Conservation (phyloP, 1,140 invertebrate species). For the Drosophila insularis region DNA sequence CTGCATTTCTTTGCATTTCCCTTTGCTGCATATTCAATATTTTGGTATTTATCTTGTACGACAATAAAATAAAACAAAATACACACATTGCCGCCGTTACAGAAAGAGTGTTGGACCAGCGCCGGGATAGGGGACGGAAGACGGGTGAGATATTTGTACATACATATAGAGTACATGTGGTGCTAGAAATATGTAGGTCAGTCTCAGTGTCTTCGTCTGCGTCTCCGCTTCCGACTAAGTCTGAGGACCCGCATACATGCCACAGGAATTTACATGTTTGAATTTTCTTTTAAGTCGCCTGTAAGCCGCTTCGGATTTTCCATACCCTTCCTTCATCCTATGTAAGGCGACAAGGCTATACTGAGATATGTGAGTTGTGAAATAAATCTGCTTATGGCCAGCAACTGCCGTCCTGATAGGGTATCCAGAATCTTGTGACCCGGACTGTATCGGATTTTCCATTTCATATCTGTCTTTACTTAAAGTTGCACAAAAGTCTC, state of each 20-base stretch:
- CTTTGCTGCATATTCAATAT: conserved; percentile 69
- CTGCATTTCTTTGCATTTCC: conserved; percentile 26
- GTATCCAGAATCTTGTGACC: neutral
- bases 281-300: conserved; percentile 50
- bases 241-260: conserved; percentile 39
- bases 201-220: neutral
- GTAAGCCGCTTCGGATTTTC: conserved; percentile 45
- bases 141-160: neutral
- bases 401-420: neutral
- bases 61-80: conserved; percentile 79
- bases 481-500: neutral
- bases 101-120: neutral
- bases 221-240: conserved; percentile 16
- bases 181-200: conserved; percentile 54
- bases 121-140: neutral
- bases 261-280: conserved; percentile 73
- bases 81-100: conserved; percentile 10
- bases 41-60: conserved; percentile 80
- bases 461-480: neutral
- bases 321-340: neutral
- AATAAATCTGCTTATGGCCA: no score
- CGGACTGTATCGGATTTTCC: neutral
- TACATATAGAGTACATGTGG: no score
- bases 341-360: neutral
- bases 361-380: neutral